Percentiles rank a stretch among this genome's conserved stretches.
Evolutionary conservation across 2,888 invertebrate genomes (phyloP).

Genomic region (Siphlonurus alternatus): DNA sequence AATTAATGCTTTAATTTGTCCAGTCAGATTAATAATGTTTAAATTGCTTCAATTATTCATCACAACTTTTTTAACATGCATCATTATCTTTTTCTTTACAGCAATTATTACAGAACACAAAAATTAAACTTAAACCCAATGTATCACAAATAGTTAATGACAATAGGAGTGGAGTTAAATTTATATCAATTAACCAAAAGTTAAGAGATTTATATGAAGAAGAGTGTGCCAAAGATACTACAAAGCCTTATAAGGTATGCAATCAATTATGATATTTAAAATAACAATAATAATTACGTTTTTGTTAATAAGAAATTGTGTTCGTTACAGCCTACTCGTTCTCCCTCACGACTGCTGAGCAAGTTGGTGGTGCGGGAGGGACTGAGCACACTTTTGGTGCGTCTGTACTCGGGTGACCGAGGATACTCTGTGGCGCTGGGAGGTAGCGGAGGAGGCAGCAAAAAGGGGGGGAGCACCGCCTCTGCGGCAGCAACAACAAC

Average conservation of each 20-base stretch:
- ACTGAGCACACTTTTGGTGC: slow-evolving; percentile 76
- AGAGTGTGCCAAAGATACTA: slow-evolving; percentile 18
- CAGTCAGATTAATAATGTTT: no score
- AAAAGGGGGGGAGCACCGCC: slow-evolving; percentile 9
- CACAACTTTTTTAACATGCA: no score
- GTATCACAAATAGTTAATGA: not conserved
- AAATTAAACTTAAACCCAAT: slow-evolving; percentile 15
- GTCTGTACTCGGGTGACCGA: slow-evolving; percentile 81
- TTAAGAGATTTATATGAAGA: slow-evolving; percentile 27
- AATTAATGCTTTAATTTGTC: no score
- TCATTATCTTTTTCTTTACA: slow-evolving; percentile 8
- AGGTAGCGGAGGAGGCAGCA: slow-evolving; percentile 34
- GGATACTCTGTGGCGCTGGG: slow-evolving; percentile 62
- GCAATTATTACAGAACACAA: slow-evolving; percentile 20
- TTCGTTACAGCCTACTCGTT: not conserved
- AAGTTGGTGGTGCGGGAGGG: slow-evolving; percentile 70
- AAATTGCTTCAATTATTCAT: no score
- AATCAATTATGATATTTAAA: not conserved
- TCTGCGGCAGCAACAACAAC: slow-evolving; percentile 7
- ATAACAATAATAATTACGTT: not conserved
- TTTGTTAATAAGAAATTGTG: no score
- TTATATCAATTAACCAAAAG: slow-evolving; percentile 28
- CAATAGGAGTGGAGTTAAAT: slow-evolving; percentile 12
- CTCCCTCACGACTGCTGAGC: slow-evolving; percentile 54
- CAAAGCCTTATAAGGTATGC: not conserved